Conservation (phyloP, 2,888 invertebrate species). For the Drosophila gaucha region DNA sequence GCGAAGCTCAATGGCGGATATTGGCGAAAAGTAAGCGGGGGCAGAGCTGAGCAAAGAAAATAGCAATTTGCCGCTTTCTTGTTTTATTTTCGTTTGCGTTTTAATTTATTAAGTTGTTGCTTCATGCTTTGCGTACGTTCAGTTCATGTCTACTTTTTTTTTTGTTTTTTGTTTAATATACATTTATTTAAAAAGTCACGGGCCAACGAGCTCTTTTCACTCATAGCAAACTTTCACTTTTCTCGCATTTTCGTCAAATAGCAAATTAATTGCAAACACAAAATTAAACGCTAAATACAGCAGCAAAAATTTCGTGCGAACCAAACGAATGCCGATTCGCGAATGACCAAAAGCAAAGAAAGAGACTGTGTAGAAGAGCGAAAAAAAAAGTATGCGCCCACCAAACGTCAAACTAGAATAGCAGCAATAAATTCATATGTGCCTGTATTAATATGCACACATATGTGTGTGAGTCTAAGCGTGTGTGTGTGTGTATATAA, state of each 20-base stretch:
- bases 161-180: conserved; percentile 15
- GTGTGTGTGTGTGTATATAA: not conserved
- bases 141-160: conserved; percentile 35
- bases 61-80: conserved; percentile 62
- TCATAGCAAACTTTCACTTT: conserved; percentile 72
- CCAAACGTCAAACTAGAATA: conserved; percentile 40
- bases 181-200: conserved; percentile 44
- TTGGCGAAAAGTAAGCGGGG: conserved; percentile 6
- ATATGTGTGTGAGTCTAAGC: not conserved
- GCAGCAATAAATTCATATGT: conserved; percentile 34
- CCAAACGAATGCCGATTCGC: conserved; percentile 46
- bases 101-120: conserved; percentile 68
- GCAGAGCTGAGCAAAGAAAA: conserved; percentile 1
- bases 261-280: conserved; percentile 66
- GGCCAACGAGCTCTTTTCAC: conserved; percentile 53
- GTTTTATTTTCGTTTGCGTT: conserved; percentile 49
- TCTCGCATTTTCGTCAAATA: conserved; percentile 60
- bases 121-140: conserved; percentile 63
- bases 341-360: conserved; percentile 37
- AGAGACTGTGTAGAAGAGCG: conserved; percentile 22
- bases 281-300: conserved; percentile 38
- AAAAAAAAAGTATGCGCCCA: conserved; percentile 18
- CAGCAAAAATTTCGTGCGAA: conserved; percentile 34
- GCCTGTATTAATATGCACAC: conserved; percentile 6
- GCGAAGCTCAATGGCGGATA: not conserved